A percentile compares a stretch with the other conserved stretches of the same genome.
phyloP scores from a whole-genome alignment of 2,797 vertebrate species.

The Ptychadena robeensis region DNA sequence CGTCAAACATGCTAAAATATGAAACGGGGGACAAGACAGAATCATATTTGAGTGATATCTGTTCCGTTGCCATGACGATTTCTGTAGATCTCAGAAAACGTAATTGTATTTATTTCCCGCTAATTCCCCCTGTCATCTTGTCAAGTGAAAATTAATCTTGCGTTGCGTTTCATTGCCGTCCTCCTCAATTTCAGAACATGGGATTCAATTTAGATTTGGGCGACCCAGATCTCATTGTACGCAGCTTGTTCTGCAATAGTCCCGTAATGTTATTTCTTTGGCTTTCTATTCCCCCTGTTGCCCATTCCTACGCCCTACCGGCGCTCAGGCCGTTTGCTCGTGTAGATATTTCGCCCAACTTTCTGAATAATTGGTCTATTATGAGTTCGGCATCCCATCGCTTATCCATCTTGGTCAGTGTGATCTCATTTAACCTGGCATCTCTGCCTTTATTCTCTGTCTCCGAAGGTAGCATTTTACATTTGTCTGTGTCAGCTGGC shows the following conservation, averaged over 20 bases:
- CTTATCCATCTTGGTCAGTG: conserved; percentile 61
- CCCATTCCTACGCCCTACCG: conserved; percentile 26
- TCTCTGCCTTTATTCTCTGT: conserved; percentile 55
- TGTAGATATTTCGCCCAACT: conserved; percentile 52
- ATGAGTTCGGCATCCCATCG: conserved; percentile 57
- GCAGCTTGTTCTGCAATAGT: conserved; percentile 40
- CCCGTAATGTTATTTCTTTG: conserved; percentile 44
- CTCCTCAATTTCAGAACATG: neutral
- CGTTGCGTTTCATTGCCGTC: conserved; percentile 28
- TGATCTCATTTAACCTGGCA: conserved; percentile 62
- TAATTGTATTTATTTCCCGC: conserved; percentile 40
- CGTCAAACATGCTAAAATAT: too few relatives aligned
- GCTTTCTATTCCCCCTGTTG: conserved; percentile 47
- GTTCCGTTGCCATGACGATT: neutral
- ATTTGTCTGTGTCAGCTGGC: conserved; percentile 57
- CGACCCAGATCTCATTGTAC: neutral
- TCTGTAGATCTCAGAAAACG: conserved; percentile 6
- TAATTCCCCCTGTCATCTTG: conserved; percentile 23
- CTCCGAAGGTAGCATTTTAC: conserved; percentile 59
- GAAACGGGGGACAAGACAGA: too few relatives aligned
- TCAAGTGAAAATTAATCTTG: conserved; percentile 25
- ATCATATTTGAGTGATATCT: neutral
- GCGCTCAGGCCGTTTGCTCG: conserved; percentile 36
- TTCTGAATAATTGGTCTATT: conserved; percentile 60
- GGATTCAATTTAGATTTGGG: conserved; percentile 38